Evolutionary conservation across 2,113 vertebrate genomes (phyloP).

Genomic region (Melierax canorus): DNA sequence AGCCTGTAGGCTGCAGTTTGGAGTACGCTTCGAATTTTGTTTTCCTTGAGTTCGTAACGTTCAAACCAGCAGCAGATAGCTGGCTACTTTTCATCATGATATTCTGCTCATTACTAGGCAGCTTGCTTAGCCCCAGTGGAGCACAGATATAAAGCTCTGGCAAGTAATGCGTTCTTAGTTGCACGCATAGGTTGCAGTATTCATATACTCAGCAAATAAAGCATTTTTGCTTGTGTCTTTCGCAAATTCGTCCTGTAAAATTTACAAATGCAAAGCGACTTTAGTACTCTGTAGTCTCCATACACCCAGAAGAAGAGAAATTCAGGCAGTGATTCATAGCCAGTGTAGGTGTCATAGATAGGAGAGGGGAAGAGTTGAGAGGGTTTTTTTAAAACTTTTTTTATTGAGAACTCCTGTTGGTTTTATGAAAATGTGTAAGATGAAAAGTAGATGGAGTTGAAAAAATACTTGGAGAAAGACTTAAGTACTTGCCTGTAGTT

Average conservation of each 20-base stretch:
- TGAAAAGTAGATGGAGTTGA: not conserved
- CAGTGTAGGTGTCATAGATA: accelerated
- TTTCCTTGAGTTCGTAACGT: not conserved
- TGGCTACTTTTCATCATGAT: not conserved
- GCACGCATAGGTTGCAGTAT: not conserved
- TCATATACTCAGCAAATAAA: not conserved
- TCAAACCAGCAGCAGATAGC: not conserved
- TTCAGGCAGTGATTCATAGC: not conserved
- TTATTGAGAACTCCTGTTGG: not conserved
- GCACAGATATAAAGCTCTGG: not conserved
- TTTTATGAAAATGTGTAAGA: not conserved
- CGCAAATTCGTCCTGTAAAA: not conserved
- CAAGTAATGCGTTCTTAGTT: not conserved
- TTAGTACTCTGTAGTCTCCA: not conserved
- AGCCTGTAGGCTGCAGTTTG: not conserved
- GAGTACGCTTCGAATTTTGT: not conserved
- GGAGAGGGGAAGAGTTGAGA: not conserved
- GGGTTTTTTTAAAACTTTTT: not conserved
- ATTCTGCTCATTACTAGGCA: not conserved
- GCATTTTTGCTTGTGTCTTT: not conserved
- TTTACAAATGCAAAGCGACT: not conserved
- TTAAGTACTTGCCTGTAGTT: not conserved
- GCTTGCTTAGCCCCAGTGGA: not conserved
- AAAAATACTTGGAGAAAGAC: not conserved
- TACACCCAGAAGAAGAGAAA: not conserved